Percentiles rank a stretch among this genome's conserved stretches.
Evolutionary conservation across 2,888 invertebrate species (phyloP).

Genomic region (Cheilosia soror): DNA sequence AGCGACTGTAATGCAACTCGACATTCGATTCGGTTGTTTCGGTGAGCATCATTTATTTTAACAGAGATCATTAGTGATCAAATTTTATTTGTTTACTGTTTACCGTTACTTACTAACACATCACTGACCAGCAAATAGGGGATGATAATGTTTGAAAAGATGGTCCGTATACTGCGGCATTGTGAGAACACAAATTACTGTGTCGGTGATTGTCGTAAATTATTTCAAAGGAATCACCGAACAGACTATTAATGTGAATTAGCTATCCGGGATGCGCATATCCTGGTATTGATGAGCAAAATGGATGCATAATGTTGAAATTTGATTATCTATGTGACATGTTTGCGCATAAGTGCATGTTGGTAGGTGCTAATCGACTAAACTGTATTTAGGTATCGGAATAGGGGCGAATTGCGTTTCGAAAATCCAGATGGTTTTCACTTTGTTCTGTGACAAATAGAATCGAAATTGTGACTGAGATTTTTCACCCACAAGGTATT

Average conservation of each 20-base stretch:
- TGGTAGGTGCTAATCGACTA: constrained; percentile 1
- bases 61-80: constrained; percentile 67
- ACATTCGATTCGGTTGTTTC: constrained; percentile 37
- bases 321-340: constrained; percentile 58
- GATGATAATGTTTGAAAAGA: constrained; percentile 40
- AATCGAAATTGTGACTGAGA: too few species aligned
- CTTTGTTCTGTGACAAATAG: too few species aligned
- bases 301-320: constrained; percentile 28
- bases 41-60: constrained; percentile 70
- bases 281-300: constrained; percentile 15
- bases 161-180: constrained; percentile 39
- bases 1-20: too few species aligned
- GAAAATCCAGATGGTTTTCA: too few species aligned
- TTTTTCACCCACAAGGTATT: too few species aligned
- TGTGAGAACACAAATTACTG: constrained; percentile 65
- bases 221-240: constrained; percentile 10
- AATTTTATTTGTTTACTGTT: constrained; percentile 49
- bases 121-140: constrained; percentile 69
- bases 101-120: constrained; percentile 71
- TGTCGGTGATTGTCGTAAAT: constrained; percentile 63
- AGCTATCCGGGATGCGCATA: constrained; percentile 5
- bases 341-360: constrained; percentile 21
- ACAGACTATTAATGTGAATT: constrained; percentile 8
- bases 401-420: constrained; percentile 3
- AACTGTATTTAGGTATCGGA: constrained; percentile 1